Evolutionary conservation across 2,888 invertebrate species (phyloP).

Genomic region (Mythimna lalbum): DNA sequence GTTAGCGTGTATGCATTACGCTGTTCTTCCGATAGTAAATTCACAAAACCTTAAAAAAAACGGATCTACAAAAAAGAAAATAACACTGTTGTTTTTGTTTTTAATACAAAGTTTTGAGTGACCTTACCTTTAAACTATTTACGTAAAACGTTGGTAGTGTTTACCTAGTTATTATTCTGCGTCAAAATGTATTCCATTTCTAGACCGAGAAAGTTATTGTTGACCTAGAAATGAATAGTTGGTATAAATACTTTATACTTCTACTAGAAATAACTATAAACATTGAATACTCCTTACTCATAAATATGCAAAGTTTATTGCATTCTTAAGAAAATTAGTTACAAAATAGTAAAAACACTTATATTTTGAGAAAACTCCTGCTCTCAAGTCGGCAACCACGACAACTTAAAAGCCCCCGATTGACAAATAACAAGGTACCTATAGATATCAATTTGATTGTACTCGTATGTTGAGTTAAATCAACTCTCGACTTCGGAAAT

Average conservation of each 20-base stretch:
- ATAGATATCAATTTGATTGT: background rate
- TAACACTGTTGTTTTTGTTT: no score
- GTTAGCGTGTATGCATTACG: no score
- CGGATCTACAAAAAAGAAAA: no score
- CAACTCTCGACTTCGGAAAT: background rate
- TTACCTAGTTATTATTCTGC: slow-evolving; percentile 26
- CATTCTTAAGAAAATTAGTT: background rate
- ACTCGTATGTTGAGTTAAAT: background rate
- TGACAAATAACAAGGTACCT: no score
- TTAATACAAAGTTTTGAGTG: background rate
- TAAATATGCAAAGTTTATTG: background rate
- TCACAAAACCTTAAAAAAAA: no score
- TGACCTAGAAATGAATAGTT: slow-evolving; percentile 6
- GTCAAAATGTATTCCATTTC: slow-evolving; percentile 20
- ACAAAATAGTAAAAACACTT: background rate
- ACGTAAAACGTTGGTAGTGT: slow-evolving; percentile 14
- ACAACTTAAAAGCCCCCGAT: no score
- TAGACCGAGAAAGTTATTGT: slow-evolving; percentile 18
- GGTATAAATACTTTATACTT: slow-evolving; percentile 3
- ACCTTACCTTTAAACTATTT: slow-evolving; percentile 24
- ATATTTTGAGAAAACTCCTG: background rate
- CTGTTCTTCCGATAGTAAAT: no score
- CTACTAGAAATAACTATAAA: background rate
- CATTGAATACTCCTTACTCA: background rate
- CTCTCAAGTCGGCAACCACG: background rate